A percentile compares a stretch with the other conserved stretches of the same genome.
Conservation (phyloP, 2,797 vertebrate genomes). For the Acestrorhynchus altus region DNA sequence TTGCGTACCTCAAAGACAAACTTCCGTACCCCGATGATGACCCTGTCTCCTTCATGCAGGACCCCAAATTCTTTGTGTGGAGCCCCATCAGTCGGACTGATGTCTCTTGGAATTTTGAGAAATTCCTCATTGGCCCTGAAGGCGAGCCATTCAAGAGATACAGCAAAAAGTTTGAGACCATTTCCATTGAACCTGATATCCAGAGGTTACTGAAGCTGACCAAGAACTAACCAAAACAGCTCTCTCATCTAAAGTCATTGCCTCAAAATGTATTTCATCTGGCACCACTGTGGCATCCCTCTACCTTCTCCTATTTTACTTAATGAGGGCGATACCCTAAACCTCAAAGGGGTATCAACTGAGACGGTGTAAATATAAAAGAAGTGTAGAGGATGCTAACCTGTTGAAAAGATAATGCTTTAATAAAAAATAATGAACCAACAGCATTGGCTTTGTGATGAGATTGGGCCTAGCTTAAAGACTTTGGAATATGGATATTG, state of each 20-base stretch:
- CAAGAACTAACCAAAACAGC: constrained; percentile 78
- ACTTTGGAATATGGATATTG: neutral
- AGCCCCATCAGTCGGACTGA: constrained; percentile 88
- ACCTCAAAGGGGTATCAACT: constrained; percentile 74
- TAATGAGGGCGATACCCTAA: constrained; percentile 87
- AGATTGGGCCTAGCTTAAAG: neutral
- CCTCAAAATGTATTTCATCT: constrained; percentile 41
- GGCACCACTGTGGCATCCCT: constrained; percentile 54
- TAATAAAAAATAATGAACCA: constrained; percentile 27
- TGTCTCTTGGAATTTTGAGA: constrained; percentile 98
- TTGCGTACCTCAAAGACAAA: constrained; percentile 95
- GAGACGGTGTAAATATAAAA: constrained; percentile 81
- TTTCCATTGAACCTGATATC: constrained; percentile 92
- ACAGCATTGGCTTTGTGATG: neutral
- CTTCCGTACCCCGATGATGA: constrained; percentile 90
- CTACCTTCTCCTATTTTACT: constrained; percentile 80
- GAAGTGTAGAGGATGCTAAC: constrained; percentile 63
- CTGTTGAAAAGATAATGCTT: constrained; percentile 12
- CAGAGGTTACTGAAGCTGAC: constrained; percentile 92
- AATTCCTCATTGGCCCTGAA: constrained; percentile 94
- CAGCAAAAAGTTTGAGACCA: constrained; percentile 86
- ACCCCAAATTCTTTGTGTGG: constrained; percentile 90
- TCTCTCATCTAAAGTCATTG: neutral
- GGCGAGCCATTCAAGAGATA: constrained; percentile 97
- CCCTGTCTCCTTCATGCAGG: constrained; percentile 81